Evolutionary conservation across 2,113 vertebrate genomes (phyloP).

Genomic region (Lasiurus borealis): DNA sequence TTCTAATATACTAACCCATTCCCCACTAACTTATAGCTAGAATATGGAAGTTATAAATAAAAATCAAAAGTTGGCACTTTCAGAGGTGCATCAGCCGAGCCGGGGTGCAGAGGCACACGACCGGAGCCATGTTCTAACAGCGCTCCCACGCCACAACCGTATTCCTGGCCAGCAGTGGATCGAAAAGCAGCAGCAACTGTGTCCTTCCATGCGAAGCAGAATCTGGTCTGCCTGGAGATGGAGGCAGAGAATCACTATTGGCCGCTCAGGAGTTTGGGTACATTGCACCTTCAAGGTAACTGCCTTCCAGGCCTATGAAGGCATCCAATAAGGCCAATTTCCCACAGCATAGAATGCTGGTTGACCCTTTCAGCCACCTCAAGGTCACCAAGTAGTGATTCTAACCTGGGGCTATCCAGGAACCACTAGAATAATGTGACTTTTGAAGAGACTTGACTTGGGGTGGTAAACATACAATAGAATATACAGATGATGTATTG

Average conservation of each 20-base stretch:
- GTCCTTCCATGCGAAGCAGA: slow-evolving; percentile 89
- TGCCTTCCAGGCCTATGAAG: slow-evolving; percentile 80
- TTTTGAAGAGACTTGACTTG: no score
- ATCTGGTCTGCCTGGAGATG: slow-evolving; percentile 90
- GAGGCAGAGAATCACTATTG: slow-evolving; percentile 97
- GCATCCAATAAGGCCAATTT: slow-evolving; percentile 86
- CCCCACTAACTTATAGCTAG: background rate
- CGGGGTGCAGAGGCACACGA: background rate
- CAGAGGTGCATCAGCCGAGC: background rate
- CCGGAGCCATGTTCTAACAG: slow-evolving; percentile 93
- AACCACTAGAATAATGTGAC: no score
- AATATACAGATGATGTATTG: no score
- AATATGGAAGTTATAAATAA: slow-evolving; percentile 27
- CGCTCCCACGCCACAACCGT: slow-evolving; percentile 88
- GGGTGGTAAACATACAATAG: no score
- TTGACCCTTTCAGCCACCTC: slow-evolving; percentile 91
- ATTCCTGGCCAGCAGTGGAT: slow-evolving; percentile 96
- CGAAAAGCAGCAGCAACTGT: slow-evolving; percentile 95
- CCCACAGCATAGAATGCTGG: slow-evolving; percentile 88
- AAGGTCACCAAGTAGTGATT: slow-evolving; percentile 91
- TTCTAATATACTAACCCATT: background rate
- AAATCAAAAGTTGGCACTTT: background rate
- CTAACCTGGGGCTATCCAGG: background rate
- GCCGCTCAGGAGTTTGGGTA: slow-evolving; percentile 90
- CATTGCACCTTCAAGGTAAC: slow-evolving; percentile 86